A percentile compares a stretch with the other conserved stretches of the same genome.
Evolutionary conservation across 2,888 invertebrate genomes (phyloP).

Genomic region (Cheilosia vulpina): DNA sequence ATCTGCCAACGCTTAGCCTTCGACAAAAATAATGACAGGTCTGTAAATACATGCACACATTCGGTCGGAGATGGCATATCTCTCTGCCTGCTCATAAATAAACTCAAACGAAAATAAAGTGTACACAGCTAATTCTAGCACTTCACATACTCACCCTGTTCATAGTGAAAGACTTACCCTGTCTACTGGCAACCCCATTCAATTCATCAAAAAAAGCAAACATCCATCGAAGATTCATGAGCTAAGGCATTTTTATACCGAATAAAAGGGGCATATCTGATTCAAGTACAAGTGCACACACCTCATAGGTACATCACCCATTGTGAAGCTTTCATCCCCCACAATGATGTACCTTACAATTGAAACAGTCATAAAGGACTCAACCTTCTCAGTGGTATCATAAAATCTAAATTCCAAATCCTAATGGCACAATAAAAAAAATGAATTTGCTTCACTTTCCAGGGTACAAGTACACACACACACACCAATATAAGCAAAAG

Average conservation of each 20-base stretch:
- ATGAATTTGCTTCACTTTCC: slow-evolving; percentile 11
- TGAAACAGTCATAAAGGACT: slow-evolving; percentile 62
- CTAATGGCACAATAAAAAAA: slow-evolving; percentile 53
- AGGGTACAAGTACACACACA: background rate
- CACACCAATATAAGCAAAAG: background rate
- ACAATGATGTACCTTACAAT: slow-evolving; percentile 46
- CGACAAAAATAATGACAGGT: too few relatives aligned
- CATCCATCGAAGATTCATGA: slow-evolving; percentile 44
- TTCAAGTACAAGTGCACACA: slow-evolving; percentile 1
- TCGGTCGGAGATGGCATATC: too few relatives aligned
- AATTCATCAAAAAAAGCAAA: slow-evolving; percentile 52
- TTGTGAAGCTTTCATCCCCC: background rate
- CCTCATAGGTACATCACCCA: background rate
- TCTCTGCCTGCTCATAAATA: too few relatives aligned
- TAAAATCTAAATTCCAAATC: slow-evolving; percentile 47
- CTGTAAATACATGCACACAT: too few relatives aligned
- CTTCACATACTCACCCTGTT: background rate
- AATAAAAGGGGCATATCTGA: slow-evolving; percentile 10
- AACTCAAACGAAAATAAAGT: too few relatives aligned
- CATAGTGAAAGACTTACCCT: slow-evolving; percentile 11
- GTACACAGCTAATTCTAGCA: background rate
- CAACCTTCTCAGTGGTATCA: slow-evolving; percentile 29
- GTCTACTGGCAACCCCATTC: slow-evolving; percentile 34
- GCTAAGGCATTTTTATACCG: background rate
- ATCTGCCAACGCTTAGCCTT: too few relatives aligned